These are phyloP conservation scores for Ectropis grisescens DNA, from an alignment of 1,140 invertebrate species.

Conservation along the genomic window DNA sequence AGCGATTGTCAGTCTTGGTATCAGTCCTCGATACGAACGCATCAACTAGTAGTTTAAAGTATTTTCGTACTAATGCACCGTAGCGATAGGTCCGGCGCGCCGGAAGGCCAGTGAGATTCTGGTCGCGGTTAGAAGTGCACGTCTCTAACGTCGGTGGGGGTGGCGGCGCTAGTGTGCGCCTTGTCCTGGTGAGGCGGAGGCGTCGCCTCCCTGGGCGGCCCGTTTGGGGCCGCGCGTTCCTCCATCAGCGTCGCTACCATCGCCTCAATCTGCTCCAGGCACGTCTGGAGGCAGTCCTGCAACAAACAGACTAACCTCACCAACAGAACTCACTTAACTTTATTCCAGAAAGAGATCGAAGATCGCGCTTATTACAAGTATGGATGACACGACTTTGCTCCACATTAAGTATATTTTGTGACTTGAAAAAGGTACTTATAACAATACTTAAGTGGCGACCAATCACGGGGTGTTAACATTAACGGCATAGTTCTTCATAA, in stretches of 20 bases:
- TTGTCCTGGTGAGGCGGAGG: conserved; percentile 72
- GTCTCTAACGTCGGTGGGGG: conserved; percentile 84
- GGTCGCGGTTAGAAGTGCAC: conserved; percentile 83
- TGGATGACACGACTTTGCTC: no score
- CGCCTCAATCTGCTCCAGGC: conserved; percentile 81
- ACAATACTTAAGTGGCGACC: no score
- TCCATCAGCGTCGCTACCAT: conserved; percentile 74
- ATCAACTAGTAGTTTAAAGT: conserved; percentile 59
- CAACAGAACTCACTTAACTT: conserved; percentile 1
- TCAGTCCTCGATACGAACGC: conserved; percentile 59
- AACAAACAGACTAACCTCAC: conserved; percentile 13
- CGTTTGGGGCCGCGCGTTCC: conserved; percentile 54
- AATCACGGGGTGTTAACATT: no score
- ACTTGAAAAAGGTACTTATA: no score
- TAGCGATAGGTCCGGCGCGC: conserved; percentile 29
- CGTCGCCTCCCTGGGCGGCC: conserved; percentile 70
- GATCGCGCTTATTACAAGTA: no score
- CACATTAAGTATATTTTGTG: no score
- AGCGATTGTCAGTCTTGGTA: conserved; percentile 62
- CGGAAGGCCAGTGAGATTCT: no score
- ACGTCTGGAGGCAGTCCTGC: conserved; percentile 81
- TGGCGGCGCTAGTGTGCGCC: conserved; percentile 79
- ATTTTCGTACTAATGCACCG: conserved; percentile 60
- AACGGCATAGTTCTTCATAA: no score
- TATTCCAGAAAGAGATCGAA: neutral